phyloP scores from a whole-genome alignment of 2,888 invertebrate genomes.

The Caenorhabditis sp. region DNA sequence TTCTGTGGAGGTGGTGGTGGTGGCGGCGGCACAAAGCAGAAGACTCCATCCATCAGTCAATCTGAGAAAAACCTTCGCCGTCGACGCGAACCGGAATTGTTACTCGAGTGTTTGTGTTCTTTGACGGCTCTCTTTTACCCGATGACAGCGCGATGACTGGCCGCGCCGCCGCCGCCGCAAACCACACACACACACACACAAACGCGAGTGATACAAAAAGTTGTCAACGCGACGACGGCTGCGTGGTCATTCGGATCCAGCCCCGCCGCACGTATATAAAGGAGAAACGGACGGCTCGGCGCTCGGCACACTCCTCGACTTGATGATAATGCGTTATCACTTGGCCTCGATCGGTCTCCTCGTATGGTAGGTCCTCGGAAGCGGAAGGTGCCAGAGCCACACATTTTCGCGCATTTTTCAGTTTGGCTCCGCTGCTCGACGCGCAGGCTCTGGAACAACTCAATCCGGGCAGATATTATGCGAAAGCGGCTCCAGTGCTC shows the following conservation, averaged over 20 bases:
- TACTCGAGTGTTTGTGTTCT: conserved; percentile 54
- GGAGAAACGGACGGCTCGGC: conserved; percentile 45
- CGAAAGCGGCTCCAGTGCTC: conserved; percentile 49
- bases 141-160: conserved; percentile 37
- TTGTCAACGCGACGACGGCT: conserved; percentile 33
- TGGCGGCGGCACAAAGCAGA: conserved; percentile 45
- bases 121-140: conserved; percentile 38
- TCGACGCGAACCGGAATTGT: conserved; percentile 38
- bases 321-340: conserved; percentile 28
- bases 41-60: conserved; percentile 7
- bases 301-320: conserved; percentile 21
- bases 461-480: conserved; percentile 53
- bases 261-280: conserved; percentile 26
- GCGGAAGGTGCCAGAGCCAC: background rate
- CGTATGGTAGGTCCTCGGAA: conserved; percentile 27
- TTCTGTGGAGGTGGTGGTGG: too few relatives aligned
- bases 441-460: conserved; percentile 33
- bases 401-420: conserved; percentile 3
- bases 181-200: conserved; percentile 37
- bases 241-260: conserved; percentile 36
- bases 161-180: too few relatives aligned
- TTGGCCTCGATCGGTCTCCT: conserved; percentile 35
- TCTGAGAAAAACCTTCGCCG: conserved; percentile 11
- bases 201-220: conserved; percentile 47
- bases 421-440: background rate